A percentile compares a stretch with the other conserved stretches of the same genome.
phyloP scores from a whole-genome alignment of 2,113 vertebrate species.

The Leptobrachium ailaonicum region DNA sequence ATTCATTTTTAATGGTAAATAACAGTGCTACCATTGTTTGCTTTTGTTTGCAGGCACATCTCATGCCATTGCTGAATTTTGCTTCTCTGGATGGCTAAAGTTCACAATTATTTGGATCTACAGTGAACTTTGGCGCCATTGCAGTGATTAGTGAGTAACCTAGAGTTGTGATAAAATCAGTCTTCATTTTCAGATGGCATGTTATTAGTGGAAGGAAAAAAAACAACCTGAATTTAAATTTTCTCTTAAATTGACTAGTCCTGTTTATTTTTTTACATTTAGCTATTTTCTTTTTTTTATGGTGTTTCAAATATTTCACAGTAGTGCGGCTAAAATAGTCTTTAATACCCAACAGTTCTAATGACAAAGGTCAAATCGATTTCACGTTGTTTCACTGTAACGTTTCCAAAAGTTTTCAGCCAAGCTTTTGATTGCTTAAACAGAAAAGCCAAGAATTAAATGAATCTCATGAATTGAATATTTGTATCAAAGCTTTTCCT shows the following conservation, averaged over 20 bases:
- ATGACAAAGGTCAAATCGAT: neutral
- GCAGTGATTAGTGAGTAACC: no score
- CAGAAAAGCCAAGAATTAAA: conserved; percentile 9
- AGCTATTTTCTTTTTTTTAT: neutral
- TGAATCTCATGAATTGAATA: conserved; percentile 13
- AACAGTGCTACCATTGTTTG: no score
- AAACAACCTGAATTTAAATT: no score
- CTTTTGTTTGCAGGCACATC: no score
- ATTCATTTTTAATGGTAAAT: no score
- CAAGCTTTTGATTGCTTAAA: conserved; percentile 4
- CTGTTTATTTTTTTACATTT: neutral
- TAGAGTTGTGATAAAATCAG: no score
- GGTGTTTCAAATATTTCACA: neutral
- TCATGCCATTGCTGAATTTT: no score
- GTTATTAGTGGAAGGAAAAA: no score
- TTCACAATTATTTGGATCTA: no score
- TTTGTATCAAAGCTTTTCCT: conserved; percentile 4
- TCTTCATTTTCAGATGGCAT: no score
- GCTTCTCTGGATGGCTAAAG: no score
- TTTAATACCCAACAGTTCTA: neutral
- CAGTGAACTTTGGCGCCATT: no score
- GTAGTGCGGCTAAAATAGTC: neutral
- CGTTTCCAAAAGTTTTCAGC: neutral
- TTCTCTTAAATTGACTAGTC: neutral
- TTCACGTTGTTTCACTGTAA: neutral